Evolutionary conservation across 2,888 invertebrate genomes (phyloP).

Genomic region (Flexamia atlantica): DNA sequence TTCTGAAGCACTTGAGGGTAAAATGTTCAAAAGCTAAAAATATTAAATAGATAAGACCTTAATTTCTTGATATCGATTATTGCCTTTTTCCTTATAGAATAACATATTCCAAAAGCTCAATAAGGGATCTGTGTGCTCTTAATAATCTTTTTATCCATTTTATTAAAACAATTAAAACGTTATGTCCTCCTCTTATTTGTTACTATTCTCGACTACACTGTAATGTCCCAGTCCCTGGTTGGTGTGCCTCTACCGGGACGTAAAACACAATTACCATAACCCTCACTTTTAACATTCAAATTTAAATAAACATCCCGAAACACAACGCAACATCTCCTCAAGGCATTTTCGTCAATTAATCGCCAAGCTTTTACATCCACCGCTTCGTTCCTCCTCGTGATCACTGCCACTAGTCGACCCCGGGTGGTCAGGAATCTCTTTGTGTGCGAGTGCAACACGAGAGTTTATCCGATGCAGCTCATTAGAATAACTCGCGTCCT

Average conservation of each 20-base stretch:
- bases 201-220: too few relatives aligned
- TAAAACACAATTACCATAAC: constrained; percentile 7
- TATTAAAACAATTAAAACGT: too few relatives aligned
- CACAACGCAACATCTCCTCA: background rate
- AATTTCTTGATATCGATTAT: too few relatives aligned
- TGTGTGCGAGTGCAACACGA: background rate
- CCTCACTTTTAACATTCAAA: background rate
- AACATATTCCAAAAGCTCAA: too few relatives aligned
- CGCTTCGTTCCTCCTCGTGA: background rate
- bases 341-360: background rate
- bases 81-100: too few relatives aligned
- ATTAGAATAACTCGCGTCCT: constrained; percentile 6
- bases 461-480: constrained; percentile 6
- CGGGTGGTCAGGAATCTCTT: constrained; percentile 13
- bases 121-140: too few relatives aligned
- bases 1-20: too few relatives aligned
- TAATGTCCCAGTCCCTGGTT: background rate
- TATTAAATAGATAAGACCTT: too few relatives aligned
- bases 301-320: constrained; percentile 27
- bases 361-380: background rate
- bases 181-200: too few relatives aligned
- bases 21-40: too few relatives aligned
- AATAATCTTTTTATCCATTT: too few relatives aligned
- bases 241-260: background rate
- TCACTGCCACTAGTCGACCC: background rate